phyloP scores from a whole-genome alignment of 2,888 invertebrate species.

The Ochropacha duplaris region DNA sequence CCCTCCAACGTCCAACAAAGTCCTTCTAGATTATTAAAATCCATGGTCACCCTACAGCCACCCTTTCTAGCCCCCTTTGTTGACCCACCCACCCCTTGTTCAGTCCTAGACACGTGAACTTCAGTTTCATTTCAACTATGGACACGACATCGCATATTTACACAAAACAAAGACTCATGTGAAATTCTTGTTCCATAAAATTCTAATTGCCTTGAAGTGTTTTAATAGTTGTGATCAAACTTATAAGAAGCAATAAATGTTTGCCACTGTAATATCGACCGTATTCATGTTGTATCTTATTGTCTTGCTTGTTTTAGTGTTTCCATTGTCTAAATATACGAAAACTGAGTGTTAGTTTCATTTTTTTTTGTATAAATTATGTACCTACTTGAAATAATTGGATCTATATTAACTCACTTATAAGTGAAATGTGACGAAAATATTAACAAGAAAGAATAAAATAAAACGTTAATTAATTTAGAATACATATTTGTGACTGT shows the following conservation, averaged over 20 bases:
- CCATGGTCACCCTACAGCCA: background rate
- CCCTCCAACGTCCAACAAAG: no score
- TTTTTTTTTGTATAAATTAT: slow-evolving; percentile 9
- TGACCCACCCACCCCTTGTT: slow-evolving; percentile 10
- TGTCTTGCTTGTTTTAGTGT: slow-evolving; percentile 62
- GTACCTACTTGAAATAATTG: background rate
- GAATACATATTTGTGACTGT: no score
- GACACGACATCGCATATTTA: slow-evolving; percentile 30
- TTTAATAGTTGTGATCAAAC: background rate
- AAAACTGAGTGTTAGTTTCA: slow-evolving; percentile 23
- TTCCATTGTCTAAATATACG: slow-evolving; percentile 69
- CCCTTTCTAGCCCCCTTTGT: background rate
- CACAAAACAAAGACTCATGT: background rate
- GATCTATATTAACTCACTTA: no score
- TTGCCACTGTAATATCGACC: slow-evolving; percentile 57
- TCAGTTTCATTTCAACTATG: slow-evolving; percentile 43
- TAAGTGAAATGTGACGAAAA: no score
- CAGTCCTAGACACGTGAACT: slow-evolving; percentile 28
- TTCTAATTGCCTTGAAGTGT: background rate
- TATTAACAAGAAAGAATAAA: no score
- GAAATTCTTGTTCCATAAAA: background rate
- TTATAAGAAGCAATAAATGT: slow-evolving; percentile 34
- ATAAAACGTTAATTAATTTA: no score
- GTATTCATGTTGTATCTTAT: slow-evolving; percentile 69
- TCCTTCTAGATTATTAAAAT: background rate